Evolutionary conservation across 1,140 invertebrate species (phyloP).

Genomic region (Paralvinella palmiformis): DNA sequence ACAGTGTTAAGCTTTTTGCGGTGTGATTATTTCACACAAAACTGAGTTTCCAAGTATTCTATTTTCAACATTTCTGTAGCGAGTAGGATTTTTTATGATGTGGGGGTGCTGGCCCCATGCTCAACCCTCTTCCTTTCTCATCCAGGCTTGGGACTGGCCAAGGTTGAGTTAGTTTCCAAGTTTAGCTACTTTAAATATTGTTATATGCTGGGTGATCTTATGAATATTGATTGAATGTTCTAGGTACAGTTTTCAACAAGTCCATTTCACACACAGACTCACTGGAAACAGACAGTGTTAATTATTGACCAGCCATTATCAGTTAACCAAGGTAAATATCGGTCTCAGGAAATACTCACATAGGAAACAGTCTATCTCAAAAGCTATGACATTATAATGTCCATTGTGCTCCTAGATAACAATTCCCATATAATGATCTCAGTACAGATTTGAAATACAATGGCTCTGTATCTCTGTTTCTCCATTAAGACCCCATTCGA

Average conservation of each 20-base stretch:
- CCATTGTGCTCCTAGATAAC: too few species aligned
- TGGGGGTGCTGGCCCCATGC: neutral
- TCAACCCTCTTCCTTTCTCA: neutral
- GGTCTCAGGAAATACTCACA: neutral
- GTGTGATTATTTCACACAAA: neutral
- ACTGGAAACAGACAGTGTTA: constrained; percentile 50
- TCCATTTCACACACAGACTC: constrained; percentile 39
- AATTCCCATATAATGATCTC: neutral
- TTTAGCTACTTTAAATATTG: neutral
- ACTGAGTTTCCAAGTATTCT: neutral
- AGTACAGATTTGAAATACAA: neutral
- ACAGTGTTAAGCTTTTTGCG: neutral
- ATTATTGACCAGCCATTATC: constrained; percentile 56
- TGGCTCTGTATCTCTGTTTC: neutral
- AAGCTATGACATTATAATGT: constrained; percentile 3
- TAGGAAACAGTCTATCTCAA: constrained; percentile 15
- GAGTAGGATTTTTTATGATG: constrained; percentile 1
- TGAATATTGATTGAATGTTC: constrained; percentile 14
- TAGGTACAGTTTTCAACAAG: constrained; percentile 51
- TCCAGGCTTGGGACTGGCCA: neutral
- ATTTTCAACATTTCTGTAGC: constrained; percentile 57
- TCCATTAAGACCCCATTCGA: neutral
- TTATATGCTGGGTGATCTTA: constrained; percentile 9
- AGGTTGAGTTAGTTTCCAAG: neutral
- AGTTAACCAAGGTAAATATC: constrained; percentile 62